Evolutionary conservation across 2,888 invertebrate genomes (phyloP), one percentile per base, ranked within the genome.

Genomic region (Cabera pusaria): DNA sequence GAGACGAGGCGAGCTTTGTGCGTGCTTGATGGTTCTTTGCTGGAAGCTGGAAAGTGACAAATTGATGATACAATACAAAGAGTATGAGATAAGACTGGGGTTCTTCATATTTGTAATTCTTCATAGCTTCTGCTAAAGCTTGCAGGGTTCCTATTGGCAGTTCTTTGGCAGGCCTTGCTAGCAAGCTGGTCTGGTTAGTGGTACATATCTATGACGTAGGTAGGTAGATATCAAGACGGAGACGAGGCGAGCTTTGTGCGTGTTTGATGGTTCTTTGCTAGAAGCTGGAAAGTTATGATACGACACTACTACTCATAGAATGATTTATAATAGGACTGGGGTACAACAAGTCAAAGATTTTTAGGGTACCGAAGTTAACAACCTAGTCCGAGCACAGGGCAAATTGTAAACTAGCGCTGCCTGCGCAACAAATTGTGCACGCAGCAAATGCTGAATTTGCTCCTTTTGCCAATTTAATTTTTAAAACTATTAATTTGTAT

Each of bases 181-280:
- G 86, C 10, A 95, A 81, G 1, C 94, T 94, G 5, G 94, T 95
- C 44, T 95, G 72, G 71, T 94, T 94, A 0, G 95, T 94, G 0
- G 67, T 95, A 95, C 89, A 95, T 93, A 67, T 94, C 94, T 0
- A 95, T 92, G 2, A 95, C 94, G 66, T 95, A 95, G 0, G 95
- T 95, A 1, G 93, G 93, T 12, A 29, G 93, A 93, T 25, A 94
- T 90, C 1, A 94, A 76, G 12, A 93, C 92, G 6, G 92, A 90
- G n/a, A 94, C 90, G 23, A 94, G 90, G 26, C 94, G 90, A 0
- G 93, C 92, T 56, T 93, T 93, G 62, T 92, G 90, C 1, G 91
- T 93, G 31, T 90, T 89, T 12, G 92, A 92, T 0, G 93, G 92
- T 44, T 91, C 90, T 52, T 89, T 90, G 42, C 89, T 91, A 22